Base-by-base conservation (phyloP, 2,113 vertebrate genomes). In the Tachysurus vachellii region DNA sequence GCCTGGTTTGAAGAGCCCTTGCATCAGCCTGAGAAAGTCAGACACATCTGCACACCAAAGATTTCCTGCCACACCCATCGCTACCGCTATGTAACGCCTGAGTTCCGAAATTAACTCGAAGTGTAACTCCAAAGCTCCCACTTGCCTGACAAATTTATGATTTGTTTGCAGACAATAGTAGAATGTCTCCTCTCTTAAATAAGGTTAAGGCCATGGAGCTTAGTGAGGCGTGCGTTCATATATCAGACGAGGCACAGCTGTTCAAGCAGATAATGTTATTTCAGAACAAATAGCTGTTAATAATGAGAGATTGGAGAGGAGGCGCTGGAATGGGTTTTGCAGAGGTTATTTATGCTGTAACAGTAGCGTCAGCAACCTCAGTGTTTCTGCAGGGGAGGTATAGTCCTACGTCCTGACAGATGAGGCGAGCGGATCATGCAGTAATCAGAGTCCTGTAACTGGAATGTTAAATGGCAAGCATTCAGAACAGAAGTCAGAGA, bases 11-110 rank as follows among this genome's bases (percentile, higher is more conserved):
- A 92, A 80, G 16, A 44, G 1, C 83, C 86, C 85, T 94, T 94
- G 92, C 92, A 91, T 95, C 92, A 95, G 92, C 92, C 90, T 86
- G 85, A 23, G 82, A 75, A 87, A 89, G 88, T 81, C 81, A 70
- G 79, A 85, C 75, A 91, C 82, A 26, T 84, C 31, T 88, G 88
- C 85, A 87, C 90, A 83, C 87, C 81, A 53, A 47, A 87, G 57
- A 4, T 84, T 85, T 64, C 88, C 81, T 23, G 90, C 84, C 88
- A 85, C 42, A 54, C 87, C 87, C 82, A 66, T 54, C n/a, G 84
- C 83, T 64, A 85, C 85, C 47, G 57, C 77, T 79, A 53, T 71
- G 36, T 57, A 19, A 50, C 47, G 7, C 31, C 12, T 6, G 68
- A 82, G 61, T 77, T 90, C 76, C 88, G 77, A 87, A 68, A 79